These are phyloP conservation scores for Presbytis comata DNA, from an alignment of 2,797 vertebrate species.

Conservation along the genomic window DNA sequence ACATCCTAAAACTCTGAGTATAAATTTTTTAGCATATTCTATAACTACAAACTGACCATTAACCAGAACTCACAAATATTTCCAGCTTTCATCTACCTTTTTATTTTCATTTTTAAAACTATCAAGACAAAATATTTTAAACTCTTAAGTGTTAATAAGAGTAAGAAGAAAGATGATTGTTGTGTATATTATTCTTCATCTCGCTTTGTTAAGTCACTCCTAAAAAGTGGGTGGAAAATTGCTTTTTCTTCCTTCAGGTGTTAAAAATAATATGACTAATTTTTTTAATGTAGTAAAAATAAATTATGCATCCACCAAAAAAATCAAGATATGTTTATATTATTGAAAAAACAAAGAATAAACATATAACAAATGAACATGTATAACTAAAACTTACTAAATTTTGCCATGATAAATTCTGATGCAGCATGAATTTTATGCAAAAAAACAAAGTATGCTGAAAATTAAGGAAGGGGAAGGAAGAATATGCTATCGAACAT, in stretches of 20 bases:
- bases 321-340: background rate
- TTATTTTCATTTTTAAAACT: conserved; percentile 23
- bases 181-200: background rate
- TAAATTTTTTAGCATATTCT: background rate
- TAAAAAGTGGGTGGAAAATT: background rate
- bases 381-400: background rate
- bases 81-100: background rate
- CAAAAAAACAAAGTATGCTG: background rate
- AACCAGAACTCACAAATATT: background rate
- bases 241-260: background rate
- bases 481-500: conserved; percentile 22
- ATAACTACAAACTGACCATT: background rate
- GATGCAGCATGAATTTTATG: background rate
- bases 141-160: background rate
- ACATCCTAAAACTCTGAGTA: background rate
- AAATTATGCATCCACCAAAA: background rate
- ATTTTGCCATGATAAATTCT: conserved; percentile 24
- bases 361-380: background rate
- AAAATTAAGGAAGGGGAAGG: background rate
- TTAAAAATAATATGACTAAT: conserved; percentile 34
- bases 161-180: background rate
- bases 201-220: background rate
- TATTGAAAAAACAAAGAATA: background rate
- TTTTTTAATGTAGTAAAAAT: conserved; percentile 14
- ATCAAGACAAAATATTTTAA: background rate